Percentiles rank a stretch among this genome's conserved stretches.
Evolutionary conservation across 1,140 invertebrate species (phyloP).

Genomic region (Myzus persicae): DNA sequence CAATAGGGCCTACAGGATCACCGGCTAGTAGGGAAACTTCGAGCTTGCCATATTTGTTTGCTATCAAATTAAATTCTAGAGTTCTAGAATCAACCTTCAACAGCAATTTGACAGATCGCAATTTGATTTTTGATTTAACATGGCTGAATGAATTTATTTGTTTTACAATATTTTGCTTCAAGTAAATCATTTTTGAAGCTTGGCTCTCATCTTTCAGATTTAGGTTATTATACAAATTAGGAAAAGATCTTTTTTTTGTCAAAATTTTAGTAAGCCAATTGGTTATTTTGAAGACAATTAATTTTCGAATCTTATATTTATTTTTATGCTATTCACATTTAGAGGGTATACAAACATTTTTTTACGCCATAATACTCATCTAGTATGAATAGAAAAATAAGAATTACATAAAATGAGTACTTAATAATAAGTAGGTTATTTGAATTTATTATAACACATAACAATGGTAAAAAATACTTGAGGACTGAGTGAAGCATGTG

Average conservation of each 20-base stretch:
- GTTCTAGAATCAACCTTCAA: background rate
- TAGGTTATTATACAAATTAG: background rate
- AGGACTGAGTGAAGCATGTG: background rate
- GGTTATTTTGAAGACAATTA: background rate
- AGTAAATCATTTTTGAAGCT: background rate
- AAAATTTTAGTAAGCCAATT: background rate
- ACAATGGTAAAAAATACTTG: background rate
- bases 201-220: background rate
- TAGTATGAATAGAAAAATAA: background rate
- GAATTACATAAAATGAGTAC: background rate
- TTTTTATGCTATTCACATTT: background rate
- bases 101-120: background rate
- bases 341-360: background rate
- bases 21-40: background rate
- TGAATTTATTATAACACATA: background rate
- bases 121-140: background rate
- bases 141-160: background rate
- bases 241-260: background rate
- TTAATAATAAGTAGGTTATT: background rate
- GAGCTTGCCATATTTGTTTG: background rate
- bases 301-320: background rate
- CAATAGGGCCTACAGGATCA: background rate
- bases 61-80: background rate
- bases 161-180: background rate
- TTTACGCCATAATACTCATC: background rate